Conservation (phyloP, 2,113 vertebrate genomes). For the Nipponia nippon region DNA sequence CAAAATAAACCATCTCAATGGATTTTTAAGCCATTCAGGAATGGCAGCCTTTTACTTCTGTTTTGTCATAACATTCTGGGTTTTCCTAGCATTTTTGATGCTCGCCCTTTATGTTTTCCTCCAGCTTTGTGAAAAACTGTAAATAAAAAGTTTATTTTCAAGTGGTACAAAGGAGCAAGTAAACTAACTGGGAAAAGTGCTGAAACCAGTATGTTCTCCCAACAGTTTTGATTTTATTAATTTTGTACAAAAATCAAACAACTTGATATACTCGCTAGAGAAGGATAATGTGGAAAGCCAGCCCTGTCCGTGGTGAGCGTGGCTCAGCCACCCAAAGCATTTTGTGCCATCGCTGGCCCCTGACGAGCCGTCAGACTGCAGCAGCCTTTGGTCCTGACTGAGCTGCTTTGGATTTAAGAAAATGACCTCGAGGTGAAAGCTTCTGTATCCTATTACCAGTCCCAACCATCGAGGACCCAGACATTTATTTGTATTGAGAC, state of each 20-base stretch:
- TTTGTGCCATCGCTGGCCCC: accelerated
- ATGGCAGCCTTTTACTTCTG: background rate
- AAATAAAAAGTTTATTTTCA: background rate
- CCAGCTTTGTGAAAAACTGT: background rate
- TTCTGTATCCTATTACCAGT: background rate
- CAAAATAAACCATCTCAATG: background rate
- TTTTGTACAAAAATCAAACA: background rate
- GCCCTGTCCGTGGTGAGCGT: accelerated
- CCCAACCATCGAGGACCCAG: accelerated
- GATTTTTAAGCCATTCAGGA: background rate
- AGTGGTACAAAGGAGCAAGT: background rate
- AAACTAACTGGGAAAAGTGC: background rate
- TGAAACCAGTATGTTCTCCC: background rate
- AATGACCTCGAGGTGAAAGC: background rate
- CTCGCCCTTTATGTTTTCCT: background rate
- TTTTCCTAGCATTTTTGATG: background rate
- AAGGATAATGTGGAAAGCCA: background rate
- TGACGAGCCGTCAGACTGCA: background rate
- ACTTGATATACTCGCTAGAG: background rate
- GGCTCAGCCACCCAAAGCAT: background rate
- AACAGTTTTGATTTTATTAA: background rate
- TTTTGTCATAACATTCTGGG: background rate
- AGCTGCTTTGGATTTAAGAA: background rate
- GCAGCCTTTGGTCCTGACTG: background rate
- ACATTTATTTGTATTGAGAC: background rate